Conservation (phyloP, 2,888 invertebrate species). For the Hartigia nigra region DNA sequence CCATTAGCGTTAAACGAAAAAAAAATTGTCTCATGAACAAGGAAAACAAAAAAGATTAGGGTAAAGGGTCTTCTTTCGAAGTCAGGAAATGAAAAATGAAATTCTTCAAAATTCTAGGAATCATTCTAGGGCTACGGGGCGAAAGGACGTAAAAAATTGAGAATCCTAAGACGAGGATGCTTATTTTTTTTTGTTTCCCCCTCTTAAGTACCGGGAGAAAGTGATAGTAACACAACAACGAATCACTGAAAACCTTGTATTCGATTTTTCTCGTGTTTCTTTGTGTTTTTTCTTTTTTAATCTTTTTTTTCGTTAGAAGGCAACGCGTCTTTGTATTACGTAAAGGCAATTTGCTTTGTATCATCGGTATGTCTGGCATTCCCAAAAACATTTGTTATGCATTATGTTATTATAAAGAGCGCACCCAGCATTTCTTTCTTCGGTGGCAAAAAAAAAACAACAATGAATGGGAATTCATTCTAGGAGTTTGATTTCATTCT, state of each 20-base stretch:
- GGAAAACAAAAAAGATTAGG: neutral
- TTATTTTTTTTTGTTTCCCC: constrained; percentile 23
- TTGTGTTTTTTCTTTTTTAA: constrained; percentile 39
- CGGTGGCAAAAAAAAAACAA: neutral
- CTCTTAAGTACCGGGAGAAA: constrained; percentile 61
- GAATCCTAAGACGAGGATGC: neutral
- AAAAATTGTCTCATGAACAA: neutral
- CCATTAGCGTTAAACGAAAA: neutral
- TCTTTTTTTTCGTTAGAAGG: constrained; percentile 58
- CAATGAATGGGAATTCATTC: neutral
- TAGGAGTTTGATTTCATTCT: neutral
- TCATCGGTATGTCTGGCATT: constrained; percentile 63
- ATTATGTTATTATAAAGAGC: neutral
- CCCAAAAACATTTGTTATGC: constrained; percentile 41
- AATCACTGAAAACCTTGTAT: constrained; percentile 34
- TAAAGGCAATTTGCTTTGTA: constrained; percentile 66
- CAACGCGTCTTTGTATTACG: constrained; percentile 63
- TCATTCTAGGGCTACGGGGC: neutral
- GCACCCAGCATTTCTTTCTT: neutral
- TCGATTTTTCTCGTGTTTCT: constrained; percentile 42
- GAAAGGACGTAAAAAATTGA: neutral
- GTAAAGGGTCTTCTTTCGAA: no score
- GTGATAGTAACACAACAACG: constrained; percentile 43
- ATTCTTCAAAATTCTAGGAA: neutral
- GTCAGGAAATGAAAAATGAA: neutral